Percentiles rank a stretch among this genome's conserved stretches.
Conservation (phyloP, 1,140 invertebrate genomes). For the Trialeurodes vaporariorum region DNA sequence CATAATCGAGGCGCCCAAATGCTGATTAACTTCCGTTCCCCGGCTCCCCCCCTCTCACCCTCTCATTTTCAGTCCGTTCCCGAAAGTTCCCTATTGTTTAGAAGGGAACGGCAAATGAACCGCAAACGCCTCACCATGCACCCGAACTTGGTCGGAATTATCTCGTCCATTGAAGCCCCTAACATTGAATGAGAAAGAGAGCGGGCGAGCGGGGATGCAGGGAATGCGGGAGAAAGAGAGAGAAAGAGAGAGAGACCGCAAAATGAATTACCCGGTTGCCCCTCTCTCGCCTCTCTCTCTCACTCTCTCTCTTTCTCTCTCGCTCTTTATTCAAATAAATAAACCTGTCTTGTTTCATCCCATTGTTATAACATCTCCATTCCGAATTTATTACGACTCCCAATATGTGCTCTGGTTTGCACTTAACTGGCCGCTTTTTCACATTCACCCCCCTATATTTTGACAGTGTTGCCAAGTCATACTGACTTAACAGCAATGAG, state of each 20-base stretch:
- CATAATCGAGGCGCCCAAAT: too few relatives aligned
- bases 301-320: too few relatives aligned
- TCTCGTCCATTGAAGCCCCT: neutral
- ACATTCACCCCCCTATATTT: too few relatives aligned
- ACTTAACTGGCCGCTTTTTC: neutral
- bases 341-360: neutral
- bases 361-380: neutral
- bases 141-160: neutral
- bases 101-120: neutral
- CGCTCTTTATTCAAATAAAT: conserved; percentile 1
- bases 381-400: neutral
- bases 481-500: too few relatives aligned
- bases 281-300: neutral
- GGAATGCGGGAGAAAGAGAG: neutral
- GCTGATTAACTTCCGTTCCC: neutral
- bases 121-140: neutral
- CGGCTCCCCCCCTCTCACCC: too few relatives aligned
- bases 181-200: neutral
- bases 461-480: too few relatives aligned
- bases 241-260: neutral
- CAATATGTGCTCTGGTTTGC: neutral
- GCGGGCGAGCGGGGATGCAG: neutral
- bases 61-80: too few relatives aligned
- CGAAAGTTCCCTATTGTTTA: neutral
- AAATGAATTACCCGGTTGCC: neutral